Evolutionary conservation across 2,888 invertebrate genomes (phyloP).

Genomic region (Lasius platythorax): DNA sequence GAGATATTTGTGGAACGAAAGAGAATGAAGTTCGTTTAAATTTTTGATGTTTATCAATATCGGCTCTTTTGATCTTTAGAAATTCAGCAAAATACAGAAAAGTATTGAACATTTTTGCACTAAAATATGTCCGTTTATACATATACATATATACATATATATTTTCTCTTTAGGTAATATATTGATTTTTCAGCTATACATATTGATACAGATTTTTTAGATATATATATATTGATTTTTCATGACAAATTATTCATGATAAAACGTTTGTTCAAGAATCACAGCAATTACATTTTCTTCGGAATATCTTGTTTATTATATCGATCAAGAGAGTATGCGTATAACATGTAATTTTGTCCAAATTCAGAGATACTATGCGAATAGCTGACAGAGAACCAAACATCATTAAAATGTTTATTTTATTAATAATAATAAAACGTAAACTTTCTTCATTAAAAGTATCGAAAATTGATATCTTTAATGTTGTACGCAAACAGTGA

Average conservation of each 20-base stretch:
- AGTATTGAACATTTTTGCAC: background rate
- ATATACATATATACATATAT: background rate
- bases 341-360: too few species aligned
- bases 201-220: too few species aligned
- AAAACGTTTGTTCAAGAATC: background rate
- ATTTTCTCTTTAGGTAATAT: too few species aligned
- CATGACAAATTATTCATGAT: background rate
- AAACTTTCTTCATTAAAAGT: background rate
- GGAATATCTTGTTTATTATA: background rate
- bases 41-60: constrained; percentile 59
- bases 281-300: background rate
- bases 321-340: background rate
- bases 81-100: background rate
- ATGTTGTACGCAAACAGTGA: background rate
- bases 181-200: too few species aligned
- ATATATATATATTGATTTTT: background rate
- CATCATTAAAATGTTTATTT: background rate
- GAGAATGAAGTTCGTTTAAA: background rate
- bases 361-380: background rate
- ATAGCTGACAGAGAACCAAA: background rate
- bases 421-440: background rate
- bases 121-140: background rate
- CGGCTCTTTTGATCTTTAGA: constrained; percentile 54
- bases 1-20: constrained; percentile 56
- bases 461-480: background rate